Evolutionary conservation across 2,797 vertebrate species (phyloP).

Genomic region (Toxotes lorentzi): DNA sequence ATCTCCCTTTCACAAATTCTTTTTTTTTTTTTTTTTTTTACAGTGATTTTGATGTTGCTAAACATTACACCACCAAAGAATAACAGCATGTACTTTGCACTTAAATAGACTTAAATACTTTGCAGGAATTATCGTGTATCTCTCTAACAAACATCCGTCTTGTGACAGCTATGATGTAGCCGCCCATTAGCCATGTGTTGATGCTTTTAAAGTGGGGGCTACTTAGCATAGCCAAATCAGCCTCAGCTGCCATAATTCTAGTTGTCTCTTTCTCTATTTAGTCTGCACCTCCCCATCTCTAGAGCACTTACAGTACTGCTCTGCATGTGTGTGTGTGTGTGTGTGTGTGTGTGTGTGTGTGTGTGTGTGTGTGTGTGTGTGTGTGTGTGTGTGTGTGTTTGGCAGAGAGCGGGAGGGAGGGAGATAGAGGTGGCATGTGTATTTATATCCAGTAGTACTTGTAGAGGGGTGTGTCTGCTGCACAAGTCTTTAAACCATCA

Average conservation of each 20-base stretch:
- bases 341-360: slow-evolving; percentile 49
- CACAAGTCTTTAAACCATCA: slow-evolving; percentile 50
- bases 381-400: slow-evolving; percentile 47
- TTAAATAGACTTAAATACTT: slow-evolving; percentile 49
- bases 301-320: slow-evolving; percentile 50
- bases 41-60: neutral
- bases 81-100: slow-evolving; percentile 32
- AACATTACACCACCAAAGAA: slow-evolving; percentile 4
- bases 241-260: slow-evolving; percentile 62
- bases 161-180: slow-evolving; percentile 41
- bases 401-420: slow-evolving; percentile 12
- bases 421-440: slow-evolving; percentile 45
- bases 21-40: slow-evolving; percentile 18
- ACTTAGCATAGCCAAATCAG: slow-evolving; percentile 46
- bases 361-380: slow-evolving; percentile 47
- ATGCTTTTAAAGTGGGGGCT: slow-evolving; percentile 46
- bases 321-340: slow-evolving; percentile 45
- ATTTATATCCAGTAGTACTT: slow-evolving; percentile 63
- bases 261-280: slow-evolving; percentile 66
- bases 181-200: slow-evolving; percentile 34
- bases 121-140: slow-evolving; percentile 39
- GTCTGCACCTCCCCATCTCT: slow-evolving; percentile 68
- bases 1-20: slow-evolving; percentile 21
- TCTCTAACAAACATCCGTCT: slow-evolving; percentile 36
- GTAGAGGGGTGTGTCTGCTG: slow-evolving; percentile 61